Percentiles rank a stretch among this genome's conserved stretches.
These are phyloP conservation scores for Phylloscopus whistleri DNA, from an alignment of 2,113 vertebrate genomes.

Conservation along the genomic window DNA sequence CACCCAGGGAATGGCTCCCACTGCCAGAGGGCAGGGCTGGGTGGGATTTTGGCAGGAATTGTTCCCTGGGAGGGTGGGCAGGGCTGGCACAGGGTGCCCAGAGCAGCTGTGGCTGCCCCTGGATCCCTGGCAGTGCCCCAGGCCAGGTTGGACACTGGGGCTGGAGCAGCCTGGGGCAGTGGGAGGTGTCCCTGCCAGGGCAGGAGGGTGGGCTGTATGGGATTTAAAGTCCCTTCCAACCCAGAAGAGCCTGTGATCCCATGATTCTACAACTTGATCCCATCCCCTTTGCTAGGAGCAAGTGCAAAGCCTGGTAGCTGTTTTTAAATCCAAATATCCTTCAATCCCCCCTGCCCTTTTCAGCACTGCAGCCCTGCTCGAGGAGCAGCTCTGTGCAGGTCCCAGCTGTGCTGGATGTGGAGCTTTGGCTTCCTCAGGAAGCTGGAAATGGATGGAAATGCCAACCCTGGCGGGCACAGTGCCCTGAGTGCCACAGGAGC, in stretches of 20 bases:
- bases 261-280: not conserved
- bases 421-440: not conserved
- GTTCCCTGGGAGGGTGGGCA: no score
- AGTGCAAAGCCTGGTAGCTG: not conserved
- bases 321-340: not conserved
- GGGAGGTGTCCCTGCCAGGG: not conserved
- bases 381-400: not conserved
- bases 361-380: not conserved
- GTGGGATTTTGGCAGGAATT: no score
- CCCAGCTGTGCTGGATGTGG: not conserved
- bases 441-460: not conserved
- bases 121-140: no score
- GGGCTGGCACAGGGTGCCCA: no score
- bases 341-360: not conserved
- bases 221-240: rapidly evolving
- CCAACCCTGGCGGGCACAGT: not conserved
- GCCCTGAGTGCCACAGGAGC: not conserved
- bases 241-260: not conserved
- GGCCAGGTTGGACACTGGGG: no score
- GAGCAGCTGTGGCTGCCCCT: no score
- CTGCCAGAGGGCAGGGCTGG: no score
- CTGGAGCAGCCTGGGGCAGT: not conserved
- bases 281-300: not conserved
- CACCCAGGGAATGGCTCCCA: no score
- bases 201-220: not conserved